Evolutionary conservation across 1,140 invertebrate genomes (phyloP).

Genomic region (Oryctes rhinoceros): DNA sequence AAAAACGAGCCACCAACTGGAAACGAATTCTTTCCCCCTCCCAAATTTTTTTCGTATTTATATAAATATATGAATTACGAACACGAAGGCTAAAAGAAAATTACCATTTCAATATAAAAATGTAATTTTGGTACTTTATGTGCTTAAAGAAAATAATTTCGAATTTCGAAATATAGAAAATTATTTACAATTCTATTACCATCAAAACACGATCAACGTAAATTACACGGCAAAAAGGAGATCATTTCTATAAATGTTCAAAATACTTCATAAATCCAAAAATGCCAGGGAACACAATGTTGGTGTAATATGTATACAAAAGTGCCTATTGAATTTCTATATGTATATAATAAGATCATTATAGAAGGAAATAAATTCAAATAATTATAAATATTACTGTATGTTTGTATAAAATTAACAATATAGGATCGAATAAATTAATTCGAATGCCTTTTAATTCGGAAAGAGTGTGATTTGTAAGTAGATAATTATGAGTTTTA

Average conservation of each 20-base stretch:
- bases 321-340: background rate
- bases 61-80: too few relatives aligned
- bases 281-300: background rate
- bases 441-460: background rate
- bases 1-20: too few relatives aligned
- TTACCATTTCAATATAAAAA: too few relatives aligned
- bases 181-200: too few relatives aligned
- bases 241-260: slow-evolving; percentile 5
- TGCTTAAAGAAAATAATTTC: too few relatives aligned
- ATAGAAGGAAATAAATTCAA: background rate
- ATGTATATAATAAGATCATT: background rate
- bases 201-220: too few relatives aligned
- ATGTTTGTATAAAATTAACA: background rate
- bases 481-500: background rate
- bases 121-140: too few relatives aligned
- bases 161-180: too few relatives aligned
- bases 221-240: background rate
- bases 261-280: slow-evolving; percentile 6
- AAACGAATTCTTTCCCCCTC: too few relatives aligned
- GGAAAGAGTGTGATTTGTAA: background rate
- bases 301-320: slow-evolving; percentile 4
- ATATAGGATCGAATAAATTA: slow-evolving; percentile 1
- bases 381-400: slow-evolving; percentile 9
- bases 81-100: too few relatives aligned
- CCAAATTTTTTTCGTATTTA: too few relatives aligned